Evolutionary conservation across 2,888 invertebrate species (phyloP).

Genomic region (Nasonovia ribisnigri): DNA sequence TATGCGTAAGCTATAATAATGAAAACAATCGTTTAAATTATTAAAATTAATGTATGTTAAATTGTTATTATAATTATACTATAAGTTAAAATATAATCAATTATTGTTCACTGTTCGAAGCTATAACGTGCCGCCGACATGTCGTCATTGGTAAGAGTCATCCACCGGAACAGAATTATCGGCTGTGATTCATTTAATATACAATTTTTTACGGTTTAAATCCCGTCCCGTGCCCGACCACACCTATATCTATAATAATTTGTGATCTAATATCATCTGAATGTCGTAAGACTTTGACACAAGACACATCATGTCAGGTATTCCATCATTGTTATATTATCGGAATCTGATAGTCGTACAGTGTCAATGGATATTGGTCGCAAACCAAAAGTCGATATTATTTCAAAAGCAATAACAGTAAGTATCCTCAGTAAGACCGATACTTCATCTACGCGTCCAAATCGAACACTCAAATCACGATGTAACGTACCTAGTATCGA

Average conservation of each 20-base stretch:
- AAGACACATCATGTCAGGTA: not conserved
- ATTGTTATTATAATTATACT: not conserved
- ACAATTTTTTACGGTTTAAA: not conserved
- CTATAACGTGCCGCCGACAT: not conserved
- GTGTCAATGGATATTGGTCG: not conserved
- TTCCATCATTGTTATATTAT: not conserved
- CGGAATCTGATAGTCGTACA: not conserved
- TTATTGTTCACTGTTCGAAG: not conserved
- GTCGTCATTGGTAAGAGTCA: not conserved
- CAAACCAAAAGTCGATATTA: not conserved
- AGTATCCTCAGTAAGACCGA: not conserved
- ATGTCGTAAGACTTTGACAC: not conserved
- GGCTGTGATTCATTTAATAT: not conserved
- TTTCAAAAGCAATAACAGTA: not conserved
- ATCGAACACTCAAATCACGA: not conserved
- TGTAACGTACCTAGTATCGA: not conserved
- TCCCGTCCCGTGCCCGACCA: not conserved
- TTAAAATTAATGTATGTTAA: not conserved
- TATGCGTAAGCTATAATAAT: not conserved
- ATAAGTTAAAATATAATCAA: not conserved
- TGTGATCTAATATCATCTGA: not conserved
- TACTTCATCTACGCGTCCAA: not conserved
- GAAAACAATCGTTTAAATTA: not conserved
- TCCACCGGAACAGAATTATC: not conserved
- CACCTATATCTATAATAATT: not conserved